Conservation (phyloP, 2,797 vertebrate species). For the Hoplostethus atlanticus region DNA sequence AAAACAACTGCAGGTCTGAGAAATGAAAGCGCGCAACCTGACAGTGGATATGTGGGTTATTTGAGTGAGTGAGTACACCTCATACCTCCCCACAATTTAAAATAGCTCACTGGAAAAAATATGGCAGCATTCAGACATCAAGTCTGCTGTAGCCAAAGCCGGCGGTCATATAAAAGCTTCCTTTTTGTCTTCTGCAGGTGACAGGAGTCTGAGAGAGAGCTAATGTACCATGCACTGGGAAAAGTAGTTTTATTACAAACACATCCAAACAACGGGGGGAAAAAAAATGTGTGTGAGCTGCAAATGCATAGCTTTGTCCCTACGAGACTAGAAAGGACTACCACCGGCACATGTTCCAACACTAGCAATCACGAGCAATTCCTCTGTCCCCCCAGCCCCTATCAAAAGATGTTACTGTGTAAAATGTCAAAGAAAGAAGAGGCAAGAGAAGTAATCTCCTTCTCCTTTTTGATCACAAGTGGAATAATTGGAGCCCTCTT, state of each 20-base stretch:
- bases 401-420: constrained; percentile 83
- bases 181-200: constrained; percentile 68
- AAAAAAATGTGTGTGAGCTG: constrained; percentile 72
- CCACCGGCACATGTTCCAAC: constrained; percentile 80
- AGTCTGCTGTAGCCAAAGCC: constrained; percentile 62
- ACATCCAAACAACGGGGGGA: constrained; percentile 77
- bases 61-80: constrained; percentile 53
- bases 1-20: constrained; percentile 55
- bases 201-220: constrained; percentile 56
- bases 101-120: constrained; percentile 62
- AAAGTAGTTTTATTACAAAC: constrained; percentile 84
- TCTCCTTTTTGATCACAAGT: constrained; percentile 84
- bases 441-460: constrained; percentile 79
- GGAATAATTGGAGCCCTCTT: constrained; percentile 87
- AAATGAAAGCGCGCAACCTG: constrained; percentile 7
- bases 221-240: constrained; percentile 80
- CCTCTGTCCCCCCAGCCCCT: constrained; percentile 61
- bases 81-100: constrained; percentile 60
- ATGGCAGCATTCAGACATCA: constrained; percentile 61
- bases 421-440: constrained; percentile 82
- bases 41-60: constrained; percentile 2
- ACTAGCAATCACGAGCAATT: constrained; percentile 71
- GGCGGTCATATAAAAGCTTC: constrained; percentile 55
- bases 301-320: constrained; percentile 55
- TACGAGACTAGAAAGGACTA: constrained; percentile 47